These are phyloP conservation scores for Progne subis DNA, from an alignment of 2,113 vertebrate species.

Conservation along the genomic window DNA sequence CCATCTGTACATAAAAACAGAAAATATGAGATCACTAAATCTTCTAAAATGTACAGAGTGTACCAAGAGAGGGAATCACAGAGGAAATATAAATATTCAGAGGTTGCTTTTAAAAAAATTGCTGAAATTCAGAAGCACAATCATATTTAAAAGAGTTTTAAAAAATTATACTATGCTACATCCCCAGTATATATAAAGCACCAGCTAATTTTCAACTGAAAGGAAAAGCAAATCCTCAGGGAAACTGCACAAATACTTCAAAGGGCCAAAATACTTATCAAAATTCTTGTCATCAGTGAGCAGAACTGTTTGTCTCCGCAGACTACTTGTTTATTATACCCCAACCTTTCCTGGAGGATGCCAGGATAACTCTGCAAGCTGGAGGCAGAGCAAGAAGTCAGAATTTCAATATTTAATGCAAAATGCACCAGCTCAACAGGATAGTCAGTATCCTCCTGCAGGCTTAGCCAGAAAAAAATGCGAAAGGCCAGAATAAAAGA, in stretches of 20 bases:
- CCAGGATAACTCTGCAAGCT: background rate
- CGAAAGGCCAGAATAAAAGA: background rate
- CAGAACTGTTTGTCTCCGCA: background rate
- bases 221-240: background rate
- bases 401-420: background rate
- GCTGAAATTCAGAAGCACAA: background rate
- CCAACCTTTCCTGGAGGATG: background rate
- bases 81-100: background rate
- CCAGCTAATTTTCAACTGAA: background rate
- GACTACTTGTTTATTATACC: background rate
- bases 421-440: background rate
- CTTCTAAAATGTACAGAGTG: background rate
- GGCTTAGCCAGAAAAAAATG: background rate
- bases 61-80: background rate
- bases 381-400: background rate
- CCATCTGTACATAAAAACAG: background rate
- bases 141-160: background rate
- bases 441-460: background rate
- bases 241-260: background rate
- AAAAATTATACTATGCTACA: background rate
- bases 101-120: background rate
- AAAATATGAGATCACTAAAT: background rate
- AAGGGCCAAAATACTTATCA: conserved; percentile 10
- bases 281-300: background rate
- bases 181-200: background rate